Conservation (phyloP, 2,113 vertebrate genomes). For the Phoxinus phoxinus region DNA sequence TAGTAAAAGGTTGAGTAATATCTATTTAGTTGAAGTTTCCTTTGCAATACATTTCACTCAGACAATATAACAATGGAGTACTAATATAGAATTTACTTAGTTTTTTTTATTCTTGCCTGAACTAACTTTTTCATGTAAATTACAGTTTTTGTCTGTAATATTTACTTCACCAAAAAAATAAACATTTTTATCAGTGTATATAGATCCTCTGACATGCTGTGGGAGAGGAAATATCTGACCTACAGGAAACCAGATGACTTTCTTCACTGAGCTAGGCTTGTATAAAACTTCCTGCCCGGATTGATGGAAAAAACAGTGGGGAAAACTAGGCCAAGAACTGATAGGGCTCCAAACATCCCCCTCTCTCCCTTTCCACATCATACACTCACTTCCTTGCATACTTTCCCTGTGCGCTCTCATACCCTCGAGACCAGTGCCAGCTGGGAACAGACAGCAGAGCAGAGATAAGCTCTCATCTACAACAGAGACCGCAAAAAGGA, state of each 20-base stretch:
- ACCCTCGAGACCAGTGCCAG: neutral
- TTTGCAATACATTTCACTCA: too few relatives aligned
- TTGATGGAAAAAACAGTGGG: slow-evolving; percentile 57
- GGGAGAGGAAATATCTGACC: slow-evolving; percentile 9
- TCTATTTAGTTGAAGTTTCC: too few relatives aligned
- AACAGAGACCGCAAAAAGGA: neutral
- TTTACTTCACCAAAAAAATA: too few relatives aligned
- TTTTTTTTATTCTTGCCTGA: too few relatives aligned
- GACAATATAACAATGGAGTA: too few relatives aligned
- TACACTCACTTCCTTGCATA: neutral
- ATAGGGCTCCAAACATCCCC: slow-evolving; percentile 32
- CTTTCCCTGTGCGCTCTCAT: slow-evolving; percentile 31
- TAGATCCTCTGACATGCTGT: neutral
- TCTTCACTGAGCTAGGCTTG: slow-evolving; percentile 51
- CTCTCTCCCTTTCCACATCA: slow-evolving; percentile 1
- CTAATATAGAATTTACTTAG: too few relatives aligned
- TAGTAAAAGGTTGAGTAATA: too few relatives aligned
- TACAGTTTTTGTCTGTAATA: too few relatives aligned
- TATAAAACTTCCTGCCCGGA: slow-evolving; percentile 57
- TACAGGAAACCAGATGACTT: slow-evolving; percentile 41
- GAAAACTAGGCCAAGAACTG: slow-evolving; percentile 31
- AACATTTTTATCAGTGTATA: too few relatives aligned
- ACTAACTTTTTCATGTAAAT: too few relatives aligned
- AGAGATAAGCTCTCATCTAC: neutral
- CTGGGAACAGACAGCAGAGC: slow-evolving; percentile 1